Percentiles rank a stretch among this genome's conserved stretches.
Conservation (phyloP, 2,888 invertebrate species). For the Clusia tigrina region DNA sequence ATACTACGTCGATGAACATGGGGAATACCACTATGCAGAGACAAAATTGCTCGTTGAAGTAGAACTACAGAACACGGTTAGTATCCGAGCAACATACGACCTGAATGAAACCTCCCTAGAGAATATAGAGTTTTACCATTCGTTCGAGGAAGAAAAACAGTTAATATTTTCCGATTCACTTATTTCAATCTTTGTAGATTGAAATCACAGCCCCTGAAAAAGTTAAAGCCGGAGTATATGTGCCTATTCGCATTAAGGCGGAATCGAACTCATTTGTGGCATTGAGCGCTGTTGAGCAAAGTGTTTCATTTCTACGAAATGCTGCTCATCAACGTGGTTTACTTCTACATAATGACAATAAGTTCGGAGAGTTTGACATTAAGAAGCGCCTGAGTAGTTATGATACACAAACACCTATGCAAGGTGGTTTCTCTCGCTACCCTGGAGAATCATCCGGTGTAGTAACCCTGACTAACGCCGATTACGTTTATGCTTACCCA, state of each 20-base stretch:
- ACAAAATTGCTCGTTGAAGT: no score
- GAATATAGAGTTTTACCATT: no score
- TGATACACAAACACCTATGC: slow-evolving; percentile 65
- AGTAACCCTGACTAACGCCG: slow-evolving; percentile 59
- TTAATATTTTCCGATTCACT: no score
- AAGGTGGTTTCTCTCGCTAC: slow-evolving; percentile 50
- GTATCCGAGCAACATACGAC: no score
- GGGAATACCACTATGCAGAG: no score
- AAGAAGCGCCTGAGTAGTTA: slow-evolving; percentile 71
- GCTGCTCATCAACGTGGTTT: no score
- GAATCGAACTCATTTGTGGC: slow-evolving; percentile 88
- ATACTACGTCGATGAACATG: slow-evolving; percentile 76
- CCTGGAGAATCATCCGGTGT: slow-evolving; percentile 56
- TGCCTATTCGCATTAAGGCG: slow-evolving; percentile 80
- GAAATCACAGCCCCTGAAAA: slow-evolving; percentile 72
- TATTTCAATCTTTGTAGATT: slow-evolving; percentile 66
- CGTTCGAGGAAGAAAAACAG: no score
- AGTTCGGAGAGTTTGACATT: slow-evolving; percentile 67
- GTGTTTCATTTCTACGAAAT: slow-evolving; percentile 77
- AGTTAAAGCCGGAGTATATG: slow-evolving; percentile 78
- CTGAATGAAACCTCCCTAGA: no score
- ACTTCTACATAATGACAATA: slow-evolving; percentile 73
- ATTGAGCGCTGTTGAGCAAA: slow-evolving; percentile 87
- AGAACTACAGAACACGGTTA: slow-evolving; percentile 81
- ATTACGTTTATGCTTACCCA: no score